Percentiles rank a stretch among this genome's conserved stretches.
These are phyloP conservation scores for Zaprionus lachaisei DNA, from an alignment of 1,140 invertebrate species.

Conservation along the genomic window DNA sequence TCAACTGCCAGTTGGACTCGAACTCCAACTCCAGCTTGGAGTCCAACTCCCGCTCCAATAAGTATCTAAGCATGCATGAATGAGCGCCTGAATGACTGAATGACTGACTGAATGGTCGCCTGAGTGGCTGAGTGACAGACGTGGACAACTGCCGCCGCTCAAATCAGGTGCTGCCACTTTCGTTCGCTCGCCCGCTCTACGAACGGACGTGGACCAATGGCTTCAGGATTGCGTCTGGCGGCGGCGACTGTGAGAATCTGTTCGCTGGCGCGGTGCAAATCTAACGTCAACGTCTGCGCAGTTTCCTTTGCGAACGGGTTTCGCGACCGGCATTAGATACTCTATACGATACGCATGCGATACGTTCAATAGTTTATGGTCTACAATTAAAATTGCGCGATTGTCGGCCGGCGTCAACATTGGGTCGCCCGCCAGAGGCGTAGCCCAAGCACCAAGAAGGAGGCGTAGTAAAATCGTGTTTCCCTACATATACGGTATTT, in stretches of 20 bases:
- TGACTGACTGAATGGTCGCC: conserved; percentile 43
- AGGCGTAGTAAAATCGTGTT: not conserved
- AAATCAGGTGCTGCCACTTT: conserved; percentile 78
- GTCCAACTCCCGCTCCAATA: conserved; percentile 26
- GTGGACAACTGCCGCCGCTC: conserved; percentile 67
- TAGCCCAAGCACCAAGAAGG: not conserved
- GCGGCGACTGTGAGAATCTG: conserved; percentile 69
- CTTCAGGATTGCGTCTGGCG: conserved; percentile 28
- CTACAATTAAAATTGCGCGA: conserved; percentile 71
- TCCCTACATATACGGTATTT: not conserved
- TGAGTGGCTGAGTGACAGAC: conserved; percentile 63
- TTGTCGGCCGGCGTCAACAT: conserved; percentile 31
- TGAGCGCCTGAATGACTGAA: conserved; percentile 68
- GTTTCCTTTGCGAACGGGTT: conserved; percentile 75
- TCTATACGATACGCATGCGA: conserved; percentile 66
- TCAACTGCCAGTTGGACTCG: not conserved
- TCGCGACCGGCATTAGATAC: conserved; percentile 65
- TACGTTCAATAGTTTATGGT: conserved; percentile 71
- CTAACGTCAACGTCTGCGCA: conserved; percentile 72
- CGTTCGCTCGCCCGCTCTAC: conserved; percentile 45
- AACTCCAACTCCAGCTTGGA: conserved; percentile 10
- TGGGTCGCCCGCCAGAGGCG: conserved; percentile 2
- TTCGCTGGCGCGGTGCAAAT: conserved; percentile 52
- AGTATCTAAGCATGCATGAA: conserved; percentile 67
- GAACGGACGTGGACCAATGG: conserved; percentile 51